Conservation (phyloP, 2,888 invertebrate species). For the Taphrorychus bicolor region DNA sequence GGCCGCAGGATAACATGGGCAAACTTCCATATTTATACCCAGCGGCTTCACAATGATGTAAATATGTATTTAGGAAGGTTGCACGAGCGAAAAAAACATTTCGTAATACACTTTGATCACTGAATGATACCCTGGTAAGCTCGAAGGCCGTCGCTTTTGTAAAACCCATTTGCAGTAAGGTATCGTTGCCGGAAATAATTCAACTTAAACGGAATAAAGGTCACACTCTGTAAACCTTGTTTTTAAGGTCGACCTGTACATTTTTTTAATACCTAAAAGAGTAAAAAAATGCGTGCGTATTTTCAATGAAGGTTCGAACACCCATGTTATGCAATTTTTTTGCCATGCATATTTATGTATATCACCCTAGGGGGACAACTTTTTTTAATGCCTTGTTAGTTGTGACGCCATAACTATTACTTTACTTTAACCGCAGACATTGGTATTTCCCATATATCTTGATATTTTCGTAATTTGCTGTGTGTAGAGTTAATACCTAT, state of each 20-base stretch:
- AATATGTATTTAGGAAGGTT: neutral
- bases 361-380: neutral
- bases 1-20: too few species aligned
- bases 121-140: conserved; percentile 31
- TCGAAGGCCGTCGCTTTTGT: conserved; percentile 46
- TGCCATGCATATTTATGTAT: neutral
- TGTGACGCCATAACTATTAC: too few species aligned
- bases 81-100: conserved; percentile 23
- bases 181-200: conserved; percentile 47
- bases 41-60: neutral
- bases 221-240: conserved; percentile 51
- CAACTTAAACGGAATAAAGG: conserved; percentile 45
- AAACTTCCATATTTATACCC: too few species aligned
- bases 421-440: too few species aligned
- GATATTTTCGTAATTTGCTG: too few species aligned
- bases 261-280: conserved; percentile 42
- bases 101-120: conserved; percentile 36
- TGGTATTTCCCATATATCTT: too few species aligned
- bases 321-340: conserved; percentile 19
- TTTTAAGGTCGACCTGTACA: conserved; percentile 52
- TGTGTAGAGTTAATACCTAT: too few species aligned
- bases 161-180: conserved; percentile 47
- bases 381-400: too few species aligned
- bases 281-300: conserved; percentile 23
- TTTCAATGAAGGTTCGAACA: conserved; percentile 11